These are phyloP conservation scores for Mus pahari DNA, from an alignment of 2,113 vertebrate genomes.

Conservation along the genomic window DNA sequence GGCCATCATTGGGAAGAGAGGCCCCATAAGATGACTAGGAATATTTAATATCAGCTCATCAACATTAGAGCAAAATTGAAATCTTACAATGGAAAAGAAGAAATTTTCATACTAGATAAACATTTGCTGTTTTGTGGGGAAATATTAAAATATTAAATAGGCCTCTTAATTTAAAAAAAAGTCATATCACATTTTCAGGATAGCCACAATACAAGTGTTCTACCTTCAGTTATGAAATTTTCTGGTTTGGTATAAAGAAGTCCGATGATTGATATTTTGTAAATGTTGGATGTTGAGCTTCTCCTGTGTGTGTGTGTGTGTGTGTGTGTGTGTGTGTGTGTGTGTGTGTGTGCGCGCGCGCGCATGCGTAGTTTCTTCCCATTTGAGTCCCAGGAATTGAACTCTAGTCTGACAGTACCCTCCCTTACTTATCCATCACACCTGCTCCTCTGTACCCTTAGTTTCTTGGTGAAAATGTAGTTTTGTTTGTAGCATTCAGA, in stretches of 20 bases:
- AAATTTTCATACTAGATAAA: conserved; percentile 29
- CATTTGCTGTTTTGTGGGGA: background rate
- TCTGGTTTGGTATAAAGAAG: background rate
- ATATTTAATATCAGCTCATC: conserved; percentile 21
- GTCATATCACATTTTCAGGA: background rate
- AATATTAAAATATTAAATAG: conserved; percentile 19
- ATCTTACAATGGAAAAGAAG: conserved; percentile 34
- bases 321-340: background rate
- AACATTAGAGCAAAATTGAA: conserved; percentile 34
- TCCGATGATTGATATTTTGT: conserved; percentile 41
- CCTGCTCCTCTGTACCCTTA: background rate
- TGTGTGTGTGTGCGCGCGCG: background rate
- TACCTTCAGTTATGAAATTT: conserved; percentile 49
- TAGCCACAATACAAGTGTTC: background rate
- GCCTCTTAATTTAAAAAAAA: conserved; percentile 34
- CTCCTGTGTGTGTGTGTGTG: background rate
- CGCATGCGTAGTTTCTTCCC: background rate
- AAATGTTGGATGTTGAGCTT: conserved; percentile 17
- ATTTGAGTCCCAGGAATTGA: background rate
- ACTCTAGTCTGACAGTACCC: background rate
- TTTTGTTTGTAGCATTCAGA: conserved; percentile 59
- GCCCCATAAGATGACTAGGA: conserved; percentile 41
- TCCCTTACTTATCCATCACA: background rate
- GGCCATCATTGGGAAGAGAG: too few relatives aligned
- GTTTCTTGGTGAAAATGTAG: conserved; percentile 45